Conservation (phyloP, 1,140 invertebrate species). For the Drosophila subpulchrella region DNA sequence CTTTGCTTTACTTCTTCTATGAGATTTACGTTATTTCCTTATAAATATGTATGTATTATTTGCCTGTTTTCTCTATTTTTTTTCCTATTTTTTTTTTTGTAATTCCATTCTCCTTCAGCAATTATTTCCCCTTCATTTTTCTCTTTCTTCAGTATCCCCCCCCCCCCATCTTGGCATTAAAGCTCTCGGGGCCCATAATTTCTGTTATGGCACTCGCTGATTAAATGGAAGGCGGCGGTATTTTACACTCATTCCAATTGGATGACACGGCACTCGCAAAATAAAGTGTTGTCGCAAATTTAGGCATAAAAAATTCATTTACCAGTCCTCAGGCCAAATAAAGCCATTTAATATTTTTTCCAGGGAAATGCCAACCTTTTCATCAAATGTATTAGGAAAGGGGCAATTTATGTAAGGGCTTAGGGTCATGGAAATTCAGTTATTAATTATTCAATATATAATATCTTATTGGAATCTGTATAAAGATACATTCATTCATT, state of each 20-base stretch:
- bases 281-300: slow-evolving; percentile 7
- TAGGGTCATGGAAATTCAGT: too few relatives aligned
- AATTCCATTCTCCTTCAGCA: not conserved
- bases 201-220: slow-evolving; percentile 48
- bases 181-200: slow-evolving; percentile 40
- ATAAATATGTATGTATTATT: too few relatives aligned
- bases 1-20: not conserved
- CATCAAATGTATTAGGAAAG: not conserved
- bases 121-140: not conserved
- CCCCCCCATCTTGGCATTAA: slow-evolving; percentile 31
- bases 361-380: not conserved
- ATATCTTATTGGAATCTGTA: too few relatives aligned
- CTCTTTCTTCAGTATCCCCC: slow-evolving; percentile 12
- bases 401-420: not conserved
- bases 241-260: slow-evolving; percentile 47
- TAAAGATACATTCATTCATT: too few relatives aligned
- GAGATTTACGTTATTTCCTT: not conserved
- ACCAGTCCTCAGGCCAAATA: not conserved
- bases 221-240: slow-evolving; percentile 47
- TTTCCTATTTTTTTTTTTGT: not conserved
- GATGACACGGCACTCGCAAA: slow-evolving; percentile 28
- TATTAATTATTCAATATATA: too few relatives aligned
- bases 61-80: not conserved
- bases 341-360: slow-evolving; percentile 2
- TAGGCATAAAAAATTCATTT: not conserved